A percentile compares a stretch with the other conserved stretches of the same genome.
Evolutionary conservation across 2,113 vertebrate species (phyloP).

Genomic region (Catagonus wagneri): DNA sequence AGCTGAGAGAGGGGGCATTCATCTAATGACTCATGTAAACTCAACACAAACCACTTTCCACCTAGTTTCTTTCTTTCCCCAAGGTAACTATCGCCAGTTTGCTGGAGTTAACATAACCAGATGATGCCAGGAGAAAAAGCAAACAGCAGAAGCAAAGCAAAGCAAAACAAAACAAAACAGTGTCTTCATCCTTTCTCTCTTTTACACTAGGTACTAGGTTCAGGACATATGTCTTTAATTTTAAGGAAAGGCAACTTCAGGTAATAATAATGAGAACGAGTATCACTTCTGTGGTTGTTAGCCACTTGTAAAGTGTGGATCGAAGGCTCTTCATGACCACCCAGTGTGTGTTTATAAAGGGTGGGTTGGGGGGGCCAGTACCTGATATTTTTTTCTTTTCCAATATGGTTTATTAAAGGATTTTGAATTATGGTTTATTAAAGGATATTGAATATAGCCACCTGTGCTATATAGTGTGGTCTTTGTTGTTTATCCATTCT

Average conservation of each 20-base stretch:
- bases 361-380: background rate
- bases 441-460: background rate
- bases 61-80: background rate
- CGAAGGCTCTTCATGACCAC: too few relatives aligned
- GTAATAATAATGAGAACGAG: too few relatives aligned
- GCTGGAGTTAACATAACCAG: background rate
- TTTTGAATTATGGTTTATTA: background rate
- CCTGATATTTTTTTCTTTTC: background rate
- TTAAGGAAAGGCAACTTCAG: background rate
- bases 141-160: background rate
- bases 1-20: background rate
- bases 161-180: background rate
- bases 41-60: background rate
- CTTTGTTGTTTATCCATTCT: background rate
- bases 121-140: background rate
- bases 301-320: background rate
- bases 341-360: background rate
- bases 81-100: accelerated
- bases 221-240: background rate
- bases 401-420: background rate
- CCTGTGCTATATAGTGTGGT: background rate
- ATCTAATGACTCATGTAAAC: background rate
- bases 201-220: too few relatives aligned
- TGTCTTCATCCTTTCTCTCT: background rate
- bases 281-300: background rate